Base-by-base conservation (phyloP, 64 coral and sea anemone genomes). In the Montipora sp. region DNA sequence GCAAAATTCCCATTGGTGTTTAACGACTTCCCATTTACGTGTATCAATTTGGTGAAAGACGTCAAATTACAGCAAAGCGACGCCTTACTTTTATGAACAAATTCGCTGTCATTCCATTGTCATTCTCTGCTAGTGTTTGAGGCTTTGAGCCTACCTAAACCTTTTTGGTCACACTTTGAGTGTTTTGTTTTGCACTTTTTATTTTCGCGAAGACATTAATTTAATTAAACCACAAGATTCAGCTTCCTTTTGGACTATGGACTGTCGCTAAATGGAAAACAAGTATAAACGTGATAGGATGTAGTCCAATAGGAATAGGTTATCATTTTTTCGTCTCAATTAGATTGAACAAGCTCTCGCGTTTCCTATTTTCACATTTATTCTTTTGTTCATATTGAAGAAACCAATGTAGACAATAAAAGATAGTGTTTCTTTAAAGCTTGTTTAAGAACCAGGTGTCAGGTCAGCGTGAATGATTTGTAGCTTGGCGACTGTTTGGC, bases 11-110 rank as follows among this genome's bases (percentile, higher is more conserved):
- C 67, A 67, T 71, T 68, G 23, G 47, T 13, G 22, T 36, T 48
- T 47, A 8, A 84, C 65, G 43, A 84, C 82, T 84, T 83, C 81
- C 82, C 49, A 82, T 82, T 82, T 80, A 50, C 79, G 22, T 57
- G 20, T 13, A 7, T 18, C 2, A 11, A 47, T 48, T 7, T 12
- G 16, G 59, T 47, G 43, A 84, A 83, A 70, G 0, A 8, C 11
- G 11, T 57, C 53, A 8, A 57, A 8, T 57, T 6, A 57, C 53
- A 57, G 11, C 7, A 57, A 57, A 11, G 53, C 11, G 53, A 57
- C 53, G 53, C 53, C 11, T 6, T 57, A 8, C 53, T 57, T 57
- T 57, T 57, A 57, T 57, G 53, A 11, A 57, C 7, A 57, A 57
- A 57, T 36, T 36, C 36, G 36, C 36, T 36, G 36, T 36, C 36